A percentile compares a stretch with the other conserved stretches of the same genome.
Conservation (phyloP, 2,888 invertebrate genomes). For the Pterobdella sp. region DNA sequence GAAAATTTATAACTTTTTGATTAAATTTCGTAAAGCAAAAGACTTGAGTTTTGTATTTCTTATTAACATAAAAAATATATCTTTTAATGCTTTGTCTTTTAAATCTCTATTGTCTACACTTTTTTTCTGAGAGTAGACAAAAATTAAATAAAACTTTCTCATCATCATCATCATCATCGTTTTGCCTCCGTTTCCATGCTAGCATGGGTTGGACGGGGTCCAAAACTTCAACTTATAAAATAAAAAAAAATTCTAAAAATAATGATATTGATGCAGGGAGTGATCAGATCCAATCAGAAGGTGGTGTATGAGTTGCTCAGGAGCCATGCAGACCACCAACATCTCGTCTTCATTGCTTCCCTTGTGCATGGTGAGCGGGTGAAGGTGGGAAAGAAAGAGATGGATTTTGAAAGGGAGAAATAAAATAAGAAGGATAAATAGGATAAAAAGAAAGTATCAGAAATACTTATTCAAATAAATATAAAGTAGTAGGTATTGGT, state of each 20-base stretch:
- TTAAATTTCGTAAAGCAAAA: too few species aligned
- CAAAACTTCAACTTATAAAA: neutral
- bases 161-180: neutral
- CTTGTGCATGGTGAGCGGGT: conserved; percentile 63
- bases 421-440: neutral
- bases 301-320: conserved; percentile 83
- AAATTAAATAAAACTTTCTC: neutral
- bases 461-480: neutral
- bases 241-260: neutral
- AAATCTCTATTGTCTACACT: too few species aligned
- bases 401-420: neutral
- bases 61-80: neutral
- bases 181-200: too few species aligned
- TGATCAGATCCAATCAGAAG: conserved; percentile 58
- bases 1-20: too few species aligned
- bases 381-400: too few species aligned
- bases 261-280: neutral
- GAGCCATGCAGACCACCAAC: conserved; percentile 86
- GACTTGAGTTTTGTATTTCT: neutral
- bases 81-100: neutral
- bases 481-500: neutral
- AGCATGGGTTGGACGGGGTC: neutral
- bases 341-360: conserved; percentile 76
- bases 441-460: neutral
- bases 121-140: neutral